A percentile compares a stretch with the other conserved stretches of the same genome.
Evolutionary conservation across 2,113 vertebrate genomes (phyloP).

Genomic region (Terrapene triunguis): DNA sequence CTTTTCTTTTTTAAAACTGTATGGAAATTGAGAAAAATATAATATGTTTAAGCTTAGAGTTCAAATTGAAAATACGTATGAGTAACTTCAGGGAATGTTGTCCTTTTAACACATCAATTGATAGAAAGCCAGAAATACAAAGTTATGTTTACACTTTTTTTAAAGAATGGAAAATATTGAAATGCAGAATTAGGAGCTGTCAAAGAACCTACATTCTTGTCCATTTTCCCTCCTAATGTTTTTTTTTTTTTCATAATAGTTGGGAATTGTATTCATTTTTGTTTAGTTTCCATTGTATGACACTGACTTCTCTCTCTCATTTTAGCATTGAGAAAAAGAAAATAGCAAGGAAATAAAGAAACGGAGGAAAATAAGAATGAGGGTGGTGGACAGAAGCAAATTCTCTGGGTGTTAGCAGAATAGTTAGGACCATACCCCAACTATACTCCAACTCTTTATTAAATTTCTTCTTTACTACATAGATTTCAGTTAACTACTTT

Average conservation of each 20-base stretch:
- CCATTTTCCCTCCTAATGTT: neutral
- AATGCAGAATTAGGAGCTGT: neutral
- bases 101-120: neutral
- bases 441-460: slow-evolving; percentile 49
- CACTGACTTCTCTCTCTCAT: neutral
- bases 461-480: neutral
- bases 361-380: slow-evolving; percentile 54
- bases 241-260: neutral
- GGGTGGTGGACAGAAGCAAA: slow-evolving; percentile 52
- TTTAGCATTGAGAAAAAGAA: slow-evolving; percentile 48
- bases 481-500: slow-evolving; percentile 57
- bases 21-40: slow-evolving; percentile 9
- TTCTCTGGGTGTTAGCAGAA: slow-evolving; percentile 66
- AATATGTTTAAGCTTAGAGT: slow-evolving; percentile 16
- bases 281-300: neutral
- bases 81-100: neutral
- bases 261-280: neutral
- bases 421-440: slow-evolving; percentile 62
- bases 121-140: neutral
- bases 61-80: neutral
- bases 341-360: slow-evolving; percentile 54
- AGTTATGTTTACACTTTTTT: neutral
- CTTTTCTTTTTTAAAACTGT: neutral
- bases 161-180: neutral
- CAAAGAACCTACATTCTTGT: neutral